A percentile compares a stretch with the other conserved stretches of the same genome.
Evolutionary conservation across 1,140 invertebrate genomes (phyloP).

Genomic region (Drosophila obscura): DNA sequence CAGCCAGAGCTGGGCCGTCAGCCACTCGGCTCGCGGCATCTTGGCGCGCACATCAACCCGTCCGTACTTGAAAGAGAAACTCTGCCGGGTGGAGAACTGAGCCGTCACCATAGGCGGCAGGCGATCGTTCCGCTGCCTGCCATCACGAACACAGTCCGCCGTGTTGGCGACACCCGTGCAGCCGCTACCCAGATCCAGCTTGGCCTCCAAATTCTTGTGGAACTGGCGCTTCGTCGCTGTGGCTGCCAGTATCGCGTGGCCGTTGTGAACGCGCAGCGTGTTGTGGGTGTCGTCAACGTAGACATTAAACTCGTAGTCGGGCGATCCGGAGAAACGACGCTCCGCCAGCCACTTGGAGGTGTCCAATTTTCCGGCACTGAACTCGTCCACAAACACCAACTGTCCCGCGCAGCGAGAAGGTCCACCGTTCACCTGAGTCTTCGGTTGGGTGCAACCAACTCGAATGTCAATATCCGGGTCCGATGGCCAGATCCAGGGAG

Average conservation of each 20-base stretch:
- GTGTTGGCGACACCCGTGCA: conserved; percentile 84
- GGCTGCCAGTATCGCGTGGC: conserved; percentile 86
- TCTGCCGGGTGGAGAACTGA: conserved; percentile 86
- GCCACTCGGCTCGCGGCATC: conserved; percentile 89
- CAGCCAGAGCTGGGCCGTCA: conserved; percentile 88
- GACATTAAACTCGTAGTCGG: conserved; percentile 87
- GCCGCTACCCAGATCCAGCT: conserved; percentile 83
- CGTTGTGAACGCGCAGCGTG: conserved; percentile 85
- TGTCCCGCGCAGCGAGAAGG: conserved; percentile 85
- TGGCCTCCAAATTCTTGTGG: conserved; percentile 75
- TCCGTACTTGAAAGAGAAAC: conserved; percentile 88
- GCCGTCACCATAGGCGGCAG: conserved; percentile 87
- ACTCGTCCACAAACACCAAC: conserved; percentile 85
- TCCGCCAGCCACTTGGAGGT: conserved; percentile 80
- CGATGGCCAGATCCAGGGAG: conserved; percentile 25
- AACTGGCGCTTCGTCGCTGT: conserved; percentile 84
- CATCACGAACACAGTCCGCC: conserved; percentile 82
- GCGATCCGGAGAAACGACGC: conserved; percentile 77
- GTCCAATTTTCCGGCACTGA: conserved; percentile 72
- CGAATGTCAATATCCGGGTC: conserved; percentile 44
- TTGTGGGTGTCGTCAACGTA: conserved; percentile 86
- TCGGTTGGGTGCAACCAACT: conserved; percentile 19
- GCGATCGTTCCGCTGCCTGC: conserved; percentile 32
- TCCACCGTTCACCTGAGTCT: conserved; percentile 59
- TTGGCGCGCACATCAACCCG: conserved; percentile 89